phyloP scores from a whole-genome alignment of 2,797 vertebrate genomes.

The Darevskia nairensis region DNA sequence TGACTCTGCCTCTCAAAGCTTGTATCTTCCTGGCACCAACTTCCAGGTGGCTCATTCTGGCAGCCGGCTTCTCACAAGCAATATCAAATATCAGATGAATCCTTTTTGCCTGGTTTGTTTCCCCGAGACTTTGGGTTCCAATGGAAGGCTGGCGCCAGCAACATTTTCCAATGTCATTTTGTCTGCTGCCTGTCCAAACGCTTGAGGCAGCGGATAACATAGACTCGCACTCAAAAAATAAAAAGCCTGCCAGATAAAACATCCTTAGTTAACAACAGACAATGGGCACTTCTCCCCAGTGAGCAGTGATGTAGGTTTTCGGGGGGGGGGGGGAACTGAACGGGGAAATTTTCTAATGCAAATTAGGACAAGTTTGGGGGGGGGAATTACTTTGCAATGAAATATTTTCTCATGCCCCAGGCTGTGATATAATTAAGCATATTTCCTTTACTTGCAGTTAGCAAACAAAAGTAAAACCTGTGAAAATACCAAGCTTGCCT shows the following conservation, averaged over 20 bases:
- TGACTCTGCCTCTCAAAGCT: neutral
- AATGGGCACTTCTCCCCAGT: neutral
- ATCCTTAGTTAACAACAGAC: neutral
- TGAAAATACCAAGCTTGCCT: no score
- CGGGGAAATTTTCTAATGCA: no score
- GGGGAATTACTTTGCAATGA: no score
- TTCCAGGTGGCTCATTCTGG: neutral
- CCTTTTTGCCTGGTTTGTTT: neutral
- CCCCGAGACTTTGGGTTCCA: neutral
- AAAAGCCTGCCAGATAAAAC: neutral
- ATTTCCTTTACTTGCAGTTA: no score
- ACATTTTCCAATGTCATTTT: neutral
- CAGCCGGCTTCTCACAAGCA: conserved; percentile 2
- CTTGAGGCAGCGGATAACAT: neutral
- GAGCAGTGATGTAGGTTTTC: no score
- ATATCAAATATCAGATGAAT: neutral
- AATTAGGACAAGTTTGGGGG: no score
- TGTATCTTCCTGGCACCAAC: neutral
- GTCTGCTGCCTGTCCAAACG: neutral
- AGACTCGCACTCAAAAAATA: no score
- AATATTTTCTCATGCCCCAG: no score
- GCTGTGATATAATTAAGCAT: no score
- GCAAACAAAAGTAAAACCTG: no score
- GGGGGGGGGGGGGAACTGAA: no score
- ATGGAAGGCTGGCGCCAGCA: neutral